Conservation (phyloP, 2,797 vertebrate species). For the Oceanodroma leucorhoa region DNA sequence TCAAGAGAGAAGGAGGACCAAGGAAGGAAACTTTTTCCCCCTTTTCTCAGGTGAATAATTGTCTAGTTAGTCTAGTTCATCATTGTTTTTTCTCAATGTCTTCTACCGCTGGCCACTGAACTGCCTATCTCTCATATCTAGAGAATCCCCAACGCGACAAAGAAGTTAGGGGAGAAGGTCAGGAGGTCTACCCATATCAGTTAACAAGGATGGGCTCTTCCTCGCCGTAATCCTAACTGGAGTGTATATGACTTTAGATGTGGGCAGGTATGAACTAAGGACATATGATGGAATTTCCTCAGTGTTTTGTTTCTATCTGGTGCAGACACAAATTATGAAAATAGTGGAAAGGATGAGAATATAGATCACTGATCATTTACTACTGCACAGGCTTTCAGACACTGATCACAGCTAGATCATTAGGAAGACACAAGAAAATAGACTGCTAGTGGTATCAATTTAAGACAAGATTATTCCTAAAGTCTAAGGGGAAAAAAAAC, state of each 20-base stretch:
- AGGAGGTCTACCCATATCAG: fast-evolving
- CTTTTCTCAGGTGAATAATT: not conserved
- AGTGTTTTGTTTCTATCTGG: not conserved
- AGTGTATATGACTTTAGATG: not conserved
- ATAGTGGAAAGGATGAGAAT: not conserved
- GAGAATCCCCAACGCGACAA: fast-evolving
- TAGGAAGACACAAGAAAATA: not conserved
- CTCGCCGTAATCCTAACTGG: not conserved
- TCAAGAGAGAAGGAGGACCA: not conserved
- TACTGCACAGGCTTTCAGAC: not conserved
- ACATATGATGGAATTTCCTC: not conserved
- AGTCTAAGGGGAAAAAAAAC: not conserved
- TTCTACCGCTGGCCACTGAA: not conserved
- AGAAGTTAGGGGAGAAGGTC: not conserved
- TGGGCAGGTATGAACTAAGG: not conserved
- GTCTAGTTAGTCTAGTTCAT: not conserved
- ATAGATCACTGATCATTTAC: not conserved
- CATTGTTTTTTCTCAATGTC: fast-evolving
- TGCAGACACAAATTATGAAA: not conserved
- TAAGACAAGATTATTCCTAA: not conserved
- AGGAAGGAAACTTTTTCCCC: not conserved
- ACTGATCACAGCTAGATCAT: not conserved
- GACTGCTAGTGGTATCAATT: not conserved
- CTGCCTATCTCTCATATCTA: not conserved
- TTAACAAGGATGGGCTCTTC: not conserved